Evolutionary conservation across 1,140 invertebrate species (phyloP).

Genomic region (Limonius californicus): DNA sequence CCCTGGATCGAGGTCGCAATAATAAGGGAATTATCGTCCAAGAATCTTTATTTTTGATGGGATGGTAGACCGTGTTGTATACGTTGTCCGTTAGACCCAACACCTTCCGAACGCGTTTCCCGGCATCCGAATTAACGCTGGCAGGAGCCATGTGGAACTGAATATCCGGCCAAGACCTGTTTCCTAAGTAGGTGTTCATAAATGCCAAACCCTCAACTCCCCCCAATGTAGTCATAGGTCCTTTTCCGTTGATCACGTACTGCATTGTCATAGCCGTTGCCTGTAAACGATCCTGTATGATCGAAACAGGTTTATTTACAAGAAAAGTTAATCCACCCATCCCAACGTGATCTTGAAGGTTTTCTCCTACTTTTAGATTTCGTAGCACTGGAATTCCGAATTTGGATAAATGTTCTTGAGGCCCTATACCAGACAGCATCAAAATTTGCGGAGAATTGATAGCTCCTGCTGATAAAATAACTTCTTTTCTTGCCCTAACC

Average conservation of each 20-base stretch:
- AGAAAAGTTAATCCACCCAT: conserved; percentile 78
- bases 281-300: conserved; percentile 68
- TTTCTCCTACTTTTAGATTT: conserved; percentile 73
- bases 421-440: conserved; percentile 86
- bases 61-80: conserved; percentile 73
- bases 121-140: conserved; percentile 75
- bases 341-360: conserved; percentile 79
- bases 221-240: conserved; percentile 79
- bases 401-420: conserved; percentile 65
- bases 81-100: conserved; percentile 78
- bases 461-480: conserved; percentile 74
- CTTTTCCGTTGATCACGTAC: conserved; percentile 69
- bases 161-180: conserved; percentile 74
- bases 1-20: conserved; percentile 74
- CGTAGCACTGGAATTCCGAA: conserved; percentile 68
- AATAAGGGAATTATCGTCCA: conserved; percentile 82
- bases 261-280: conserved; percentile 73
- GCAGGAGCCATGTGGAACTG: conserved; percentile 86
- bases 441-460: conserved; percentile 78
- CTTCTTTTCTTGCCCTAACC: conserved; percentile 68
- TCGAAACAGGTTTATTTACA: conserved; percentile 71
- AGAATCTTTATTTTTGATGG: conserved; percentile 62
- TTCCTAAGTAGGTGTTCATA: conserved; percentile 73
- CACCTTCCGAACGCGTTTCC: conserved; percentile 69
- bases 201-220: conserved; percentile 83